These are phyloP conservation scores for Eupithecia exiguata DNA, from an alignment of 2,888 invertebrate genomes.

Conservation along the genomic window DNA sequence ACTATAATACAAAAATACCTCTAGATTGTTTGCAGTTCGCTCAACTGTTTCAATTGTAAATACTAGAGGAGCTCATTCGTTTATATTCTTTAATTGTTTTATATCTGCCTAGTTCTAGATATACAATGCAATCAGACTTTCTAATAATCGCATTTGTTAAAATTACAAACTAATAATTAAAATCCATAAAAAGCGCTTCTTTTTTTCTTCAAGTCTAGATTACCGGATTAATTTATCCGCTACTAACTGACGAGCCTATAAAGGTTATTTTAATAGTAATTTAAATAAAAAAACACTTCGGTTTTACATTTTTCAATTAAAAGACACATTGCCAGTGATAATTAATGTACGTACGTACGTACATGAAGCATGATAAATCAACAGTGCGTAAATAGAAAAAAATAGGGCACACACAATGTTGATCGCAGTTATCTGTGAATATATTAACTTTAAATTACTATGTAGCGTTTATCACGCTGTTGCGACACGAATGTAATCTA, in stretches of 20 bases:
- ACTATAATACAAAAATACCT: too few relatives aligned
- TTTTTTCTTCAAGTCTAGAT: not conserved
- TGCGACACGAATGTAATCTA: constrained; percentile 22
- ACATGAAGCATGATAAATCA: constrained; percentile 16
- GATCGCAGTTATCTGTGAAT: constrained; percentile 36
- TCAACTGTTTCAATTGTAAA: too few relatives aligned
- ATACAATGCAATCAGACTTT: too few relatives aligned
- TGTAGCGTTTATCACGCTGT: constrained; percentile 32
- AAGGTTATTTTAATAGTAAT: not conserved
- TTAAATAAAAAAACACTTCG: not conserved
- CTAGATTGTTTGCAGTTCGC: too few relatives aligned
- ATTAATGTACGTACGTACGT: not conserved
- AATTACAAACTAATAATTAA: not conserved
- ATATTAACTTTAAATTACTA: constrained; percentile 34
- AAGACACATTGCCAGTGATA: not conserved
- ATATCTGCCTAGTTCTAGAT: too few relatives aligned
- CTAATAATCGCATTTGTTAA: too few relatives aligned
- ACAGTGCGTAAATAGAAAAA: constrained; percentile 38
- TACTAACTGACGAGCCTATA: not conserved
- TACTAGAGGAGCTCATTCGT: too few relatives aligned
- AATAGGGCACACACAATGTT: constrained; percentile 32
- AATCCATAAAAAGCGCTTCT: not conserved
- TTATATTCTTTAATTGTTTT: too few relatives aligned
- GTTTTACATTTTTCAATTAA: not conserved
- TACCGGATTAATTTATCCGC: too few relatives aligned